A percentile compares a stretch with the other conserved stretches of the same genome.
phyloP scores from a whole-genome alignment of 2,888 invertebrate species.

The Pterostichus madidus region DNA sequence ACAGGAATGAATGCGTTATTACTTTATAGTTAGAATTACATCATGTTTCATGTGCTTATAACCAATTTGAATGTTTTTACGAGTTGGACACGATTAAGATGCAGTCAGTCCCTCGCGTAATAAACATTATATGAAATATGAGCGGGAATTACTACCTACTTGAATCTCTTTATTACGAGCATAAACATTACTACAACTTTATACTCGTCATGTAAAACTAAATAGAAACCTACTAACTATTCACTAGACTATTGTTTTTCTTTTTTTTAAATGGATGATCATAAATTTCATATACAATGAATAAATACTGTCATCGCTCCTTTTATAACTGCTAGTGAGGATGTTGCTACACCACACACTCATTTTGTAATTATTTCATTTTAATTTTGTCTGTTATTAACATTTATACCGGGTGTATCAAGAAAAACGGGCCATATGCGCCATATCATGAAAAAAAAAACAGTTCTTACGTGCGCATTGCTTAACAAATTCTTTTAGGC shows the following conservation, averaged over 20 bases:
- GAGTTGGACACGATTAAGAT: no score
- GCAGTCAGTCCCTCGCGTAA: background rate
- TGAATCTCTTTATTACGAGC: background rate
- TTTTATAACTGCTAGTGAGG: background rate
- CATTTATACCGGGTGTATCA: no score
- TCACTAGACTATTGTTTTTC: background rate
- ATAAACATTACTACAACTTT: background rate
- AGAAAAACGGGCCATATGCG: no score
- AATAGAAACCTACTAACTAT: no score
- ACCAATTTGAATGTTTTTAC: conserved; percentile 5
- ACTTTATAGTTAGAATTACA: conserved; percentile 10
- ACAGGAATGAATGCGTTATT: background rate
- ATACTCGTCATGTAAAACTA: background rate
- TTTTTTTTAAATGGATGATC: background rate
- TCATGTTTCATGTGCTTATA: conserved; percentile 6
- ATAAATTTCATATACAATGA: background rate
- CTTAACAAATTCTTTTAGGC: no score
- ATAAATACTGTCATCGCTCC: background rate
- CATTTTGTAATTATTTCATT: no score
- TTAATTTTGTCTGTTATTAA: no score
- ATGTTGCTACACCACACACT: background rate
- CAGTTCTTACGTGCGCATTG: no score
- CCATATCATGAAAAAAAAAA: no score
- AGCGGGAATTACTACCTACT: conserved; percentile 1
- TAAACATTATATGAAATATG: background rate